phyloP scores from a whole-genome alignment of 2,797 vertebrate species.

The Sciaenops ocellatus region DNA sequence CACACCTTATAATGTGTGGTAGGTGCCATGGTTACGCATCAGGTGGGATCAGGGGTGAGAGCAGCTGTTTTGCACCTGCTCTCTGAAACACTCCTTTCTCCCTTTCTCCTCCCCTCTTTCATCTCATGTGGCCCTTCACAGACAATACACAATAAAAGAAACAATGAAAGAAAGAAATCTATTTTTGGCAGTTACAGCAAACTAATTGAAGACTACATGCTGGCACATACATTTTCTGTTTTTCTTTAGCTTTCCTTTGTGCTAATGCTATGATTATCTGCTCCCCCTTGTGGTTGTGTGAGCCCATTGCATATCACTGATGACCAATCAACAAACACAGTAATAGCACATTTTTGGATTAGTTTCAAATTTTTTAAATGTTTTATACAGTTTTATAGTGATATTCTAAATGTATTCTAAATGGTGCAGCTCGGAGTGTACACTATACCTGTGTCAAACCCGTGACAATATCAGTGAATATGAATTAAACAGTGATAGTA shows the following conservation, averaged over 20 bases:
- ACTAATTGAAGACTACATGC: not conserved
- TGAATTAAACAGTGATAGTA: conserved; percentile 20
- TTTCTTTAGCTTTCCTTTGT: not conserved
- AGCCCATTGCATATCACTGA: conserved; percentile 6
- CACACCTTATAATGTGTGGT: conserved; percentile 23
- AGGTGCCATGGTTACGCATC: conserved; percentile 75
- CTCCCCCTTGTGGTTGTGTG: conserved; percentile 55
- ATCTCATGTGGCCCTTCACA: not conserved
- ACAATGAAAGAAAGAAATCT: not conserved
- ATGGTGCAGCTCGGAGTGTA: not conserved
- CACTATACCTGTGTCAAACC: not conserved
- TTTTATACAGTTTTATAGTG: not conserved
- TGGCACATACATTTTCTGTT: not conserved
- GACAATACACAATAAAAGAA: not conserved
- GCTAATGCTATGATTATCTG: not conserved
- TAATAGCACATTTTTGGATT: not conserved
- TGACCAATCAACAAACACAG: not conserved
- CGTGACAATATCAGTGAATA: not conserved
- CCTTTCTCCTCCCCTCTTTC: not conserved
- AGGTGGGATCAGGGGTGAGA: conserved; percentile 58
- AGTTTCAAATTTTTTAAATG: not conserved
- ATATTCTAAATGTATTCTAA: not conserved
- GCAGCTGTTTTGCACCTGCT: conserved; percentile 74
- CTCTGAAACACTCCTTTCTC: conserved; percentile 29
- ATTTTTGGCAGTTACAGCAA: not conserved